These are phyloP conservation scores for Tridacna crocea DNA, from an alignment of 2,888 invertebrate genomes.

Conservation along the genomic window DNA sequence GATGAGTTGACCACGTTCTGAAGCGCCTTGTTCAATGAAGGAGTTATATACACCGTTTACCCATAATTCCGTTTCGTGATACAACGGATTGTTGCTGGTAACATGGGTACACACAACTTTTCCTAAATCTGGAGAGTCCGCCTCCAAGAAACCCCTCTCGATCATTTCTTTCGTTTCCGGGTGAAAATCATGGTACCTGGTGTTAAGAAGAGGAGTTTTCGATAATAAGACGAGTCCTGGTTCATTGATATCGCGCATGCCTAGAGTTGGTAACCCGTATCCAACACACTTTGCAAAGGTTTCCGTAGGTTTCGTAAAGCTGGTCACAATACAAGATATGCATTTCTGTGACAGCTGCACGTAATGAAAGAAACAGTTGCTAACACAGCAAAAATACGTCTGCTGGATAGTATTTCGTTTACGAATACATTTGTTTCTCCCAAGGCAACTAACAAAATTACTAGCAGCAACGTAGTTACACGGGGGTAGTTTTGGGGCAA, in stretches of 20 bases:
- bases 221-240: conserved; percentile 47
- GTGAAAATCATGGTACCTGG: conserved; percentile 41
- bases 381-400: not conserved
- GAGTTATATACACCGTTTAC: conserved; percentile 14
- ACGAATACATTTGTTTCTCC: conserved; percentile 24
- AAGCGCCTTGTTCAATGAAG: conserved; percentile 39
- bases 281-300: conserved; percentile 30
- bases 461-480: conserved; percentile 17
- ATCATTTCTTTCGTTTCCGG: conserved; percentile 34
- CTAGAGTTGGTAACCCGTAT: conserved; percentile 26
- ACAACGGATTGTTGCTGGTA: conserved; percentile 16
- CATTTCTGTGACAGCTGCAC: conserved; percentile 38
- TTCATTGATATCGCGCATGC: conserved; percentile 35
- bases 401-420: not conserved
- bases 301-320: not conserved
- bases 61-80: conserved; percentile 31
- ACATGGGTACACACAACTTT: conserved; percentile 50
- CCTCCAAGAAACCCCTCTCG: conserved; percentile 46
- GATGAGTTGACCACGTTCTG: conserved; percentile 40
- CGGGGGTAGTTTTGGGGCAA: conserved; percentile 13
- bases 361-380: conserved; percentile 24
- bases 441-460: conserved; percentile 27
- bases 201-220: conserved; percentile 36
- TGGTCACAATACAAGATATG: conserved; percentile 27
- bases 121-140: conserved; percentile 35